Conservation (phyloP, 2,113 vertebrate species). For the Mustelus asterias region DNA sequence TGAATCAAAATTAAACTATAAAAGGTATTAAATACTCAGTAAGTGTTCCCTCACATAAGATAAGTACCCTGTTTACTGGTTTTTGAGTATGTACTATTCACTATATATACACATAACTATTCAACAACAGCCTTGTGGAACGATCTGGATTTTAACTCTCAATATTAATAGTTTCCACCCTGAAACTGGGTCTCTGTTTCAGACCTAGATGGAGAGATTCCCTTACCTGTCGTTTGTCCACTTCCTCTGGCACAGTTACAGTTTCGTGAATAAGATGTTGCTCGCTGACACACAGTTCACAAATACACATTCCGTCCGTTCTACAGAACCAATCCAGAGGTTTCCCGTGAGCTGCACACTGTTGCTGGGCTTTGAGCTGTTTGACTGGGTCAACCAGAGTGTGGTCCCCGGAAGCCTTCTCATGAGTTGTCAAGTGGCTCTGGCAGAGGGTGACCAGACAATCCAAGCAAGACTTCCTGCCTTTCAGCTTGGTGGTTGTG, state of each 20-base stretch:
- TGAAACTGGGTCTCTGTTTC: too few species aligned
- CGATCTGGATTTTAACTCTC: not conserved
- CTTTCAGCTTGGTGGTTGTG: conserved; percentile 50
- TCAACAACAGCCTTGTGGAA: too few species aligned
- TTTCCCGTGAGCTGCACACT: conserved; percentile 52
- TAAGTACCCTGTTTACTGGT: too few species aligned
- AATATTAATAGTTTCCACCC: not conserved
- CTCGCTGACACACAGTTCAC: conserved; percentile 47
- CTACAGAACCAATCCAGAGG: conserved; percentile 54
- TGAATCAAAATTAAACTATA: too few species aligned
- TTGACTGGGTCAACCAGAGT: conserved; percentile 73
- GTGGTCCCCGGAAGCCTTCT: conserved; percentile 67
- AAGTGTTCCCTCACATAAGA: too few species aligned
- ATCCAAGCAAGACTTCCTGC: conserved; percentile 71
- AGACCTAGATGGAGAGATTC: not conserved
- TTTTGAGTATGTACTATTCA: too few species aligned
- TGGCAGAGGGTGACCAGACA: conserved; percentile 83
- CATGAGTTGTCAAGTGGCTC: conserved; percentile 73
- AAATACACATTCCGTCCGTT: conserved; percentile 52
- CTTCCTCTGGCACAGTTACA: conserved; percentile 46
- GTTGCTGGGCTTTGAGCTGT: conserved; percentile 64
- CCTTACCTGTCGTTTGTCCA: conserved; percentile 52
- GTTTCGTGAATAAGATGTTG: conserved; percentile 51
- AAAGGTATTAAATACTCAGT: too few species aligned
- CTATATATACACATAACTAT: too few species aligned